Base-by-base conservation (phyloP, 2,888 invertebrate genomes). In the Drosophila setosimentum region DNA sequence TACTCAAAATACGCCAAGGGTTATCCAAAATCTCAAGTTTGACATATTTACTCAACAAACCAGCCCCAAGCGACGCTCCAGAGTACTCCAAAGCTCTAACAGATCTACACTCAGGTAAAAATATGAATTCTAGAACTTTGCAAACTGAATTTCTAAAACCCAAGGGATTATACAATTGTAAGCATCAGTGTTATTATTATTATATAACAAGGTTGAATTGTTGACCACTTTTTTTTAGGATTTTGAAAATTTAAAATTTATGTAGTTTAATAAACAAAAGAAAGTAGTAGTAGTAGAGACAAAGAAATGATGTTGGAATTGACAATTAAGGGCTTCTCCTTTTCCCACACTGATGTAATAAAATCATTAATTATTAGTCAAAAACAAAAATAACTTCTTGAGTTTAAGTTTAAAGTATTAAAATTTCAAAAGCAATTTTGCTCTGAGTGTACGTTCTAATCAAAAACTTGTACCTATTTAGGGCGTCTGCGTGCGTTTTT, bases 41-140 rank as follows among this genome's bases (percentile, higher is more conserved):
- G 87, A 86, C 89, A 87, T 82, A 87, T 87, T 87, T 89, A 87
- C 86, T 87, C 89, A 87, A 82, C 90, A 82, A 82, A 72, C 74
- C 88, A 75, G 76, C 80, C 79, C 48, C 76, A 62, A 70, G 64
- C 77, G 50, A 42, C 57, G 73, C 64, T 76, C 66, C 67, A 63
- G 45, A 76, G 49, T 35, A 63, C 40, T 49, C 32, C 21, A 37
- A 53, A 37, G n/a, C 37, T 55, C 55, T 27, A 55, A 24, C 8
- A 16, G 45, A 45, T 45, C 11, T 55, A 55, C 55, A 54, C 54
- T 54, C 13, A 4, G 7, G 35, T 18, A 35, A 27, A 54, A 24
- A 5, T 24, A 7, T 16, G 3, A 16, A 53, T 29, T 51, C 45
- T 16, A 8, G 8, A 16, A 2, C 16, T 45, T 21, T 21, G 21